phyloP scores from a whole-genome alignment of 2,113 vertebrate genomes.

The Chaenocephalus aceratus region DNA sequence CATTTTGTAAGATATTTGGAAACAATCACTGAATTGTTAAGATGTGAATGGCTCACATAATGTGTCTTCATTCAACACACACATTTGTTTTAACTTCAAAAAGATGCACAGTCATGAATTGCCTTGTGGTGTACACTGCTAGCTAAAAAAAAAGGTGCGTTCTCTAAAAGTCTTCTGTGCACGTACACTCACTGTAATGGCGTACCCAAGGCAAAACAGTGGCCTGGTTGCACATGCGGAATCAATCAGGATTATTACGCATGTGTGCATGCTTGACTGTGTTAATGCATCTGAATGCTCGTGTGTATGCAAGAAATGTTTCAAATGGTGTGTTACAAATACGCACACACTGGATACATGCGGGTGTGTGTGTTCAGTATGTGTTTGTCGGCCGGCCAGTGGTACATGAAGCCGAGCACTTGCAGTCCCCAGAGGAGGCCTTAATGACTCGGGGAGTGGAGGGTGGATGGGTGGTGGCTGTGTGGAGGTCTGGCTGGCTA shows the following conservation, averaged over 20 bases:
- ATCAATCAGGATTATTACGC: slow-evolving; percentile 79
- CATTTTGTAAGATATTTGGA: background rate
- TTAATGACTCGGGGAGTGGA: slow-evolving; percentile 84
- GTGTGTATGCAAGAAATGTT: slow-evolving; percentile 51
- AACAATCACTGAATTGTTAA: too few species aligned
- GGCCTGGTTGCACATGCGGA: slow-evolving; percentile 82
- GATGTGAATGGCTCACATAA: background rate
- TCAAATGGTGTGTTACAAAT: slow-evolving; percentile 32
- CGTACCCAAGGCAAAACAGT: slow-evolving; percentile 74
- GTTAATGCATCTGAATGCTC: slow-evolving; percentile 45
- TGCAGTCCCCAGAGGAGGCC: slow-evolving; percentile 78
- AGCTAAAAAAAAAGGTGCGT: slow-evolving; percentile 14
- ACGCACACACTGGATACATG: slow-evolving; percentile 24
- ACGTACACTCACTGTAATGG: slow-evolving; percentile 43
- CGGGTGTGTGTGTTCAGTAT: slow-evolving; percentile 28
- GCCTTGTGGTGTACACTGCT: slow-evolving; percentile 4
- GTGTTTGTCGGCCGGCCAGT: slow-evolving; percentile 40
- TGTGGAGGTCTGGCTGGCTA: slow-evolving; percentile 70
- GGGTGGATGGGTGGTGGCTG: slow-evolving; percentile 62
- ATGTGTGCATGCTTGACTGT: slow-evolving; percentile 56
- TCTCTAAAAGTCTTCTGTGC: slow-evolving; percentile 5
- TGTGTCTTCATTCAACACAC: background rate
- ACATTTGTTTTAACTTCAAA: slow-evolving; percentile 18
- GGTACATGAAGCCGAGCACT: slow-evolving; percentile 79
- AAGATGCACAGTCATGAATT: slow-evolving; percentile 26